These are phyloP conservation scores for Halictus rubicundus DNA, from an alignment of 1,140 invertebrate genomes.

Conservation along the genomic window DNA sequence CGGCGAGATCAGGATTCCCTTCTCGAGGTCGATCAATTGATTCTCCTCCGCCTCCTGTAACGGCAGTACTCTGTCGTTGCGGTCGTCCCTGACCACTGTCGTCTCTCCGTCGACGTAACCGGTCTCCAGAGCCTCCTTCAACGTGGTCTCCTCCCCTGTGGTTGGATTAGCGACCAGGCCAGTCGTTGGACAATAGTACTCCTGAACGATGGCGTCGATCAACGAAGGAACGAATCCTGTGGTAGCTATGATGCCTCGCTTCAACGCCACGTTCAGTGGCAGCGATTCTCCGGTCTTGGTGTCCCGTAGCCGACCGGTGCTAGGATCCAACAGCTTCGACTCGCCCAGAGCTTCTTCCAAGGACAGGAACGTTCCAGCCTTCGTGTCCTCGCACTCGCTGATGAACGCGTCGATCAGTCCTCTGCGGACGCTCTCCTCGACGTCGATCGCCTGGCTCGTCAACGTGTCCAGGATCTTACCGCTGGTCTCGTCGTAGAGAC, in stretches of 20 bases:
- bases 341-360: slow-evolving; percentile 84
- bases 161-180: slow-evolving; percentile 91
- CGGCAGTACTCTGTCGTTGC: slow-evolving; percentile 84
- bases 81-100: slow-evolving; percentile 88
- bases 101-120: slow-evolving; percentile 87
- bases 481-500: slow-evolving; percentile 86
- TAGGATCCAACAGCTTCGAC: slow-evolving; percentile 84
- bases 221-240: slow-evolving; percentile 86
- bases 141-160: slow-evolving; percentile 86
- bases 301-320: slow-evolving; percentile 85
- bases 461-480: slow-evolving; percentile 88
- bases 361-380: slow-evolving; percentile 85
- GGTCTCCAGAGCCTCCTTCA: slow-evolving; percentile 86
- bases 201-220: slow-evolving; percentile 88
- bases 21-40: slow-evolving; percentile 86
- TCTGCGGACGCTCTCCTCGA: slow-evolving; percentile 89
- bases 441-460: slow-evolving; percentile 85
- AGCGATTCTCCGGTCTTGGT: slow-evolving; percentile 85
- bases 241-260: slow-evolving; percentile 86
- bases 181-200: slow-evolving; percentile 88
- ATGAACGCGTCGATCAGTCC: slow-evolving; percentile 91
- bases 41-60: slow-evolving; percentile 86
- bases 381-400: slow-evolving; percentile 90
- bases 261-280: slow-evolving; percentile 86
- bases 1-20: slow-evolving; percentile 86